Evolutionary conservation across 2,797 vertebrate species (phyloP).

Genomic region (Hemibagrus guttatus): DNA sequence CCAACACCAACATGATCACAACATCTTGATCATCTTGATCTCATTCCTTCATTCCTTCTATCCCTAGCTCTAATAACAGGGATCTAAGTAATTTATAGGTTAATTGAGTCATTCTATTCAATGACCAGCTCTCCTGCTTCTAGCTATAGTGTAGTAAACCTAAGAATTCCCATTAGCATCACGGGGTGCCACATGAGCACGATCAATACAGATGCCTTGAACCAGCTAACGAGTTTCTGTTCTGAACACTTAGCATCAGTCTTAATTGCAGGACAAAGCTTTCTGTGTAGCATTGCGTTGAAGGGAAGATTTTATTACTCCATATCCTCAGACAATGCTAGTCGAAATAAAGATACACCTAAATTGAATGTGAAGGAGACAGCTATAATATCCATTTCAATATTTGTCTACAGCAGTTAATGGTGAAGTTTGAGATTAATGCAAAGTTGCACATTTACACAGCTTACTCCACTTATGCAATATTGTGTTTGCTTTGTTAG

Average conservation of each 20-base stretch:
- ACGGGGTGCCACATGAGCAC: neutral
- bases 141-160: neutral
- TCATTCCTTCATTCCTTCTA: neutral
- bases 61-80: neutral
- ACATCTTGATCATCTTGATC: neutral
- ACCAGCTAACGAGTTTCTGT: constrained; percentile 20
- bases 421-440: neutral
- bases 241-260: neutral
- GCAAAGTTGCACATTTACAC: neutral
- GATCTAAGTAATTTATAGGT: constrained; percentile 8
- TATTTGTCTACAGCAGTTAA: neutral
- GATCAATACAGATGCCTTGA: constrained; percentile 31
- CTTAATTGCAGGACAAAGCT: neutral
- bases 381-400: neutral
- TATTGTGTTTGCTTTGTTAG: neutral
- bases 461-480: neutral
- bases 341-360: neutral
- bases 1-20: neutral
- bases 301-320: constrained; percentile 18
- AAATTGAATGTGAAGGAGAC: neutral
- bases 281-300: neutral
- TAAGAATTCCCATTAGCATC: constrained; percentile 34
- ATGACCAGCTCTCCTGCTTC: constrained; percentile 7
- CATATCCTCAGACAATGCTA: neutral
- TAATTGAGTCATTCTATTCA: neutral